These are phyloP conservation scores for Eulemur albifrons DNA, from an alignment of 2,797 vertebrate genomes.

Conservation along the genomic window DNA sequence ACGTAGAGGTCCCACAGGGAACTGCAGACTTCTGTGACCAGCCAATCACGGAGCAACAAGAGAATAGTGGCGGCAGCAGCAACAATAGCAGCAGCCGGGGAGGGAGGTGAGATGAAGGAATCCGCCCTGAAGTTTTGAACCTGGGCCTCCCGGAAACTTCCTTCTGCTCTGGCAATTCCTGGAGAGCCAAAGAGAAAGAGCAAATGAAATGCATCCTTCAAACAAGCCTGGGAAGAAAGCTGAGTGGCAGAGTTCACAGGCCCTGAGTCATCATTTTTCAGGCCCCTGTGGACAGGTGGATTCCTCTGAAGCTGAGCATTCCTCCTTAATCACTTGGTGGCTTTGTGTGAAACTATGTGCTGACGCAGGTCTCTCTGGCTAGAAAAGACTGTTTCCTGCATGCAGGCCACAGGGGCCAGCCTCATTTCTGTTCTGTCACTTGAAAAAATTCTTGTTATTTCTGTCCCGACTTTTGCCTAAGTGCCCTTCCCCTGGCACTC, in stretches of 20 bases:
- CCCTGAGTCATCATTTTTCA: neutral
- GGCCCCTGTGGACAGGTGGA: neutral
- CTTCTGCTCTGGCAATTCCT: neutral
- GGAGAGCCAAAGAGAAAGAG: neutral
- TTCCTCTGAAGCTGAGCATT: neutral
- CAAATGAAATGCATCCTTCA: slow-evolving; percentile 43
- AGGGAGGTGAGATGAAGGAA: neutral
- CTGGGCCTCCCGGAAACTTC: neutral
- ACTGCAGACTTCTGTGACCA: neutral
- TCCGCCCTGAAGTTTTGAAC: neutral
- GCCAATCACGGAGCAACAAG: neutral
- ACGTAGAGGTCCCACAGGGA: rapidly evolving
- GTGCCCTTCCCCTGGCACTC: rapidly evolving
- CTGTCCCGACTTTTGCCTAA: neutral
- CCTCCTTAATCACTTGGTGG: neutral
- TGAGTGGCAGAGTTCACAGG: neutral
- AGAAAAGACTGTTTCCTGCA: neutral
- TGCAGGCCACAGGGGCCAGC: no score
- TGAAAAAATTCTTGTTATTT: neutral
- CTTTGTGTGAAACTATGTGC: neutral
- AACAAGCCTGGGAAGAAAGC: neutral
- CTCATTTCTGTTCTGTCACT: neutral
- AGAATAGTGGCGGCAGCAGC: neutral
- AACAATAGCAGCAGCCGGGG: no score
- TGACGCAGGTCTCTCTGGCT: neutral